phyloP scores from a whole-genome alignment of 1,140 invertebrate genomes.

The roundworm (Caenorhabditis elegans) region DNA sequence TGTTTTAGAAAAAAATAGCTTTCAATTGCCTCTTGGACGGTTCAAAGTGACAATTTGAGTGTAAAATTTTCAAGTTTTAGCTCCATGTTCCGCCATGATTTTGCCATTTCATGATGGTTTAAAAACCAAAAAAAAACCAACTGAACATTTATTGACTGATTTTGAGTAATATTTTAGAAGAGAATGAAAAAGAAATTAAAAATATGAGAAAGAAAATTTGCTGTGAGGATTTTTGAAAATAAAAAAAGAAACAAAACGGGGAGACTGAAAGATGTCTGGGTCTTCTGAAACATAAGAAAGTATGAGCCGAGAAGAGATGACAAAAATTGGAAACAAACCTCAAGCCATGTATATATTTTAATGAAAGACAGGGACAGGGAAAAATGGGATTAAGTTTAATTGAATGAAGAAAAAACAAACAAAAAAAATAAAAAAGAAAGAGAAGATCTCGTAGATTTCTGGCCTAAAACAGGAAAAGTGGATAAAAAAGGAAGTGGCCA shows the following conservation, averaged over 20 bases:
- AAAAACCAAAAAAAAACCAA: no score
- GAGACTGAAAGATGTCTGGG: not conserved
- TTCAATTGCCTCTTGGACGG: no score
- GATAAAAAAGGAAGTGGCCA: not conserved
- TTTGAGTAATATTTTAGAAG: no score
- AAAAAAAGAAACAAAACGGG: not conserved
- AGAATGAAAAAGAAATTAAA: not conserved
- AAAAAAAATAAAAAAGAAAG: not conserved
- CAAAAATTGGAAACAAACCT: not conserved
- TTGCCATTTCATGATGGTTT: no score
- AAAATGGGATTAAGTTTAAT: not conserved
- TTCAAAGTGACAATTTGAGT: no score
- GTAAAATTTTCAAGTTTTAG: no score
- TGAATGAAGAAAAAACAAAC: not conserved
- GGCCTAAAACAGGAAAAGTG: no score
- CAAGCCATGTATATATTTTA: not conserved
- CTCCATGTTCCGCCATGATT: no score
- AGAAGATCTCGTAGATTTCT: no score
- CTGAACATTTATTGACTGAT: no score
- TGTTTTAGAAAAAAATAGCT: no score
- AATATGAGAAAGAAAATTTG: not conserved
- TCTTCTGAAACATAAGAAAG: slow-evolving; percentile 7
- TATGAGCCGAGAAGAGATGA: not conserved
- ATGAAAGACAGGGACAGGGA: not conserved
- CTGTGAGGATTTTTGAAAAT: not conserved